Evolutionary conservation across 2,113 vertebrate genomes (phyloP), one percentile per base, ranked within the genome.

Genomic region (Rhineura floridana): DNA sequence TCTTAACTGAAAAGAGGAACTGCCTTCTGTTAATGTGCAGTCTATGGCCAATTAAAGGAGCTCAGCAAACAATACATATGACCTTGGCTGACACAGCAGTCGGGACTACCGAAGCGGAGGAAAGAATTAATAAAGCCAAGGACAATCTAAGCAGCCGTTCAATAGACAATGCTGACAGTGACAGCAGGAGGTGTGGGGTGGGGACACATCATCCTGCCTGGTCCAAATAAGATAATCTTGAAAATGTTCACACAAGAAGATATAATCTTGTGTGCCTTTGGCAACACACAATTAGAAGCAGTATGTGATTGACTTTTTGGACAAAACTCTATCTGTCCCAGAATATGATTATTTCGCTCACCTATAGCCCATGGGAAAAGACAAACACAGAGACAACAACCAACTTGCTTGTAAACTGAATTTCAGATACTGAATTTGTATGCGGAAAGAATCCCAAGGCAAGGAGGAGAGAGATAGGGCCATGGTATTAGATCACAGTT

Each of bases 81-180:
- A 94, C 84, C 93, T 94, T 95, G 85, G 42, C 62, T 93, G 82
- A 69, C 89, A 81, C 0, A 82, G 72, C 1, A 1, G 36, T 25
- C 76, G 87, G 86, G 89, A 59, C 55, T 89, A 65, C 75, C 65
- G 39, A 7, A 63, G 69, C 83, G 87, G 13, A 91, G 65, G 77
- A 92, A 93, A 88, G 83, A 94, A 94, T 88, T 93, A 86, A 91
- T 87, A 91, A 88, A 92, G 62, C 88, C 90, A 94, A 95, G 89
- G 93, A 89, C 86, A 92, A 86, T 89, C 87, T 93, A 93, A 93
- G 84, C 87, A 72, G 65, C 33, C 90, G 88, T 91, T 92, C 85
- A 91, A 84, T 69, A 90, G 70, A 62, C 83, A 89, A n/a, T 87
- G 92, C 93, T 93, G 94, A 94, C 78, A 73, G 78, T 92, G 91